These are phyloP conservation scores for Mythimna impura DNA, from an alignment of 2,888 invertebrate genomes.

Conservation along the genomic window DNA sequence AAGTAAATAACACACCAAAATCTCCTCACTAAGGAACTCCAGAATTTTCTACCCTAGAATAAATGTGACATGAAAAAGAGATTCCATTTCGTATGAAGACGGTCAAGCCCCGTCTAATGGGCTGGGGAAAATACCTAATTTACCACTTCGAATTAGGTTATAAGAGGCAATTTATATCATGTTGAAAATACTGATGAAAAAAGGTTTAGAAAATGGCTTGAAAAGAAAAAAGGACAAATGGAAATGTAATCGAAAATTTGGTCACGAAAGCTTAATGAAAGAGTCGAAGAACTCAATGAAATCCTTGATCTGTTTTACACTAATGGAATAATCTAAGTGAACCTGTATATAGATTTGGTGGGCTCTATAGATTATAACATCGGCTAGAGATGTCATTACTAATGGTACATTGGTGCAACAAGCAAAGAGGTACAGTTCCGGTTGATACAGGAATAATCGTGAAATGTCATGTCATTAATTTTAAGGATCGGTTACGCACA, in stretches of 20 bases:
- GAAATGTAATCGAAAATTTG: constrained; percentile 2
- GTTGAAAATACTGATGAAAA: neutral
- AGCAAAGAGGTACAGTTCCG: no score
- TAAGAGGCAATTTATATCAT: constrained; percentile 5
- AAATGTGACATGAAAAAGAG: constrained; percentile 11
- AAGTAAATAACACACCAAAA: neutral
- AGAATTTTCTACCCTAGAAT: neutral
- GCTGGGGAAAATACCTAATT: constrained; percentile 12
- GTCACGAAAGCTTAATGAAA: neutral
- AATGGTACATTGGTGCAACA: no score
- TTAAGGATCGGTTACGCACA: no score
- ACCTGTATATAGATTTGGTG: neutral
- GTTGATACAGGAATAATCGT: no score
- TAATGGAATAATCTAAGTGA: neutral
- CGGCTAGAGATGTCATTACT: no score
- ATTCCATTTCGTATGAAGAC: constrained; percentile 7
- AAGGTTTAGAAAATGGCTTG: neutral
- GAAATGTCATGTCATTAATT: neutral
- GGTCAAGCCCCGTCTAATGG: constrained; percentile 4
- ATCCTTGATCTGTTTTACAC: constrained; percentile 1
- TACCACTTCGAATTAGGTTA: neutral
- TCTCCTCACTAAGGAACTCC: neutral
- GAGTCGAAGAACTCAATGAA: neutral
- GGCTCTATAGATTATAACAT: neutral
- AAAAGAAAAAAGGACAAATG: neutral